Conservation (phyloP, 1,140 invertebrate genomes). For the Planococcus citri region DNA sequence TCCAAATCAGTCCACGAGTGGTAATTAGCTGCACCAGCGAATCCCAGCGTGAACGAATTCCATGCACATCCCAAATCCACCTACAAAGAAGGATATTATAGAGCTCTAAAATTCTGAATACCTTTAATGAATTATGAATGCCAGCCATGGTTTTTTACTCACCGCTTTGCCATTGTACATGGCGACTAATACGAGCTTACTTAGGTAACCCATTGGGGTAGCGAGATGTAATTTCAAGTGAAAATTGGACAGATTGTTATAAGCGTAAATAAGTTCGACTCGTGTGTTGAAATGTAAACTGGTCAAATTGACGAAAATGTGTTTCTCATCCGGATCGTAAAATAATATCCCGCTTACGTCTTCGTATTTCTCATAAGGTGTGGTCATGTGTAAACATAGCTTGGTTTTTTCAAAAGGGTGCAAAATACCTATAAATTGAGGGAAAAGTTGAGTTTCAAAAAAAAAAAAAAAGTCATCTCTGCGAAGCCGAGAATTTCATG, state of each 20-base stretch:
- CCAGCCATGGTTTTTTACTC: constrained; percentile 28
- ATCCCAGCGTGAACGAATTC: constrained; percentile 57
- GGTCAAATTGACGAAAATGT: constrained; percentile 53
- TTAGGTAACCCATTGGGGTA: constrained; percentile 53
- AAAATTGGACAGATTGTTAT: constrained; percentile 48
- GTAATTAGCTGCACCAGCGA: constrained; percentile 38
- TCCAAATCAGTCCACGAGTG: constrained; percentile 44
- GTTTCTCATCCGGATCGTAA: constrained; percentile 49
- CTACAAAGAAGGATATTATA: constrained; percentile 30
- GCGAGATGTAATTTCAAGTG: constrained; percentile 55
- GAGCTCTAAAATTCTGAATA: too few species aligned
- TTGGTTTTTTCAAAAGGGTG: constrained; percentile 49
- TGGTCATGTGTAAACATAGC: constrained; percentile 55
- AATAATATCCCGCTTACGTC: constrained; percentile 52
- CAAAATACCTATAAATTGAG: constrained; percentile 40
- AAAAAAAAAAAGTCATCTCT: too few species aligned
- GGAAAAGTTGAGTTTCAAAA: too few species aligned
- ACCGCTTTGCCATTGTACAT: constrained; percentile 47
- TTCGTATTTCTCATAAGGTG: constrained; percentile 50
- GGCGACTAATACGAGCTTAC: constrained; percentile 45
- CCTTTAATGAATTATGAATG: not conserved
- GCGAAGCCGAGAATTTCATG: not conserved
- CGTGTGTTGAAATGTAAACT: constrained; percentile 51
- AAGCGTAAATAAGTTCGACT: constrained; percentile 44
- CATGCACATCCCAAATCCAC: constrained; percentile 57